Evolutionary conservation across 2,113 vertebrate genomes (phyloP).

Genomic region (Ahaetulla prasina): DNA sequence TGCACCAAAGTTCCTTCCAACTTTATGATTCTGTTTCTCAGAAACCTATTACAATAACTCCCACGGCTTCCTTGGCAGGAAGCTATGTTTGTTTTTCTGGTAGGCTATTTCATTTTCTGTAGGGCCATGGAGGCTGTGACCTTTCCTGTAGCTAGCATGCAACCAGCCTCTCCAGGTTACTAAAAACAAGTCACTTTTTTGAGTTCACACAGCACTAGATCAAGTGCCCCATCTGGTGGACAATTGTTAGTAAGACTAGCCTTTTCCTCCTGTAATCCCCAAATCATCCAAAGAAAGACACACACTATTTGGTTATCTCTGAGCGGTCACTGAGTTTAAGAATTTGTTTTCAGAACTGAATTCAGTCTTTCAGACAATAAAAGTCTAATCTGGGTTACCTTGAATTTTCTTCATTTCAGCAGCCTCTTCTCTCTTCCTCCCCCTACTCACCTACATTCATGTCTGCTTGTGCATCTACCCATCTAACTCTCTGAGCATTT

Average conservation of each 20-base stretch:
- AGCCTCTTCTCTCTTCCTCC: background rate
- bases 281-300: background rate
- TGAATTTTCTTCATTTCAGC: background rate
- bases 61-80: background rate
- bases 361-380: background rate
- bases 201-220: background rate
- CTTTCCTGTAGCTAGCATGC: background rate
- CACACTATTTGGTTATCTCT: background rate
- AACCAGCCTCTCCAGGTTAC: background rate
- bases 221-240: conserved; percentile 59
- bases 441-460: background rate
- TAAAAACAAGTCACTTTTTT: background rate
- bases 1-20: background rate
- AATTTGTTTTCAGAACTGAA: background rate
- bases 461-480: background rate
- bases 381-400: background rate
- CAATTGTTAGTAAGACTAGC: background rate
- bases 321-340: background rate
- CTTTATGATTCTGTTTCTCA: background rate
- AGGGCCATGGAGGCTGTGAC: no score
- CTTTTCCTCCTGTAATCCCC: background rate
- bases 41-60: background rate
- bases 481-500: background rate
- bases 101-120: background rate
- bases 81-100: background rate